These are phyloP conservation scores for Cassiopea andromeda DNA, from an alignment of 30 jellyfish, hydroid and myxozoan genomes.

Conservation along the genomic window DNA sequence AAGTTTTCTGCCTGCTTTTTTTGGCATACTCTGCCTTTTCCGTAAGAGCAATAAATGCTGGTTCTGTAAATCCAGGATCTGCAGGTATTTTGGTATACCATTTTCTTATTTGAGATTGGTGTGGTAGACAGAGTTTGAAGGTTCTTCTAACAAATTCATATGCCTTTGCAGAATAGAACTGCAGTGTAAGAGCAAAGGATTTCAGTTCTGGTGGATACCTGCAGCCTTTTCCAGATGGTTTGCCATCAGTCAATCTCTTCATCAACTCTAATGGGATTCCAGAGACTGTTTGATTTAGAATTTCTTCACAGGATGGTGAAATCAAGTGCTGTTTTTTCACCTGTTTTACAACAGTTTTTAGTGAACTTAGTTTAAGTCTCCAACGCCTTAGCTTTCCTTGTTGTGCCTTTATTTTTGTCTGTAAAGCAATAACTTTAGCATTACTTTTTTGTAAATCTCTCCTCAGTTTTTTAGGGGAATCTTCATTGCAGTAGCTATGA, in stretches of 20 bases:
- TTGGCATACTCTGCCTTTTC: conserved; percentile 30
- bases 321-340: not conserved
- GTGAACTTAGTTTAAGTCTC: not conserved
- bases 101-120: conserved; percentile 49
- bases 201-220: conserved; percentile 25
- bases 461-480: conserved; percentile 10
- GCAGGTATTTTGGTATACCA: conserved; percentile 57
- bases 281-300: not conserved
- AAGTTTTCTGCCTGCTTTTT: conserved; percentile 10
- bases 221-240: conserved; percentile 42
- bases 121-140: conserved; percentile 70
- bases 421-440: not conserved
- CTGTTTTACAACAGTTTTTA: not conserved
- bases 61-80: conserved; percentile 67
- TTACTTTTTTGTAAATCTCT: not conserved
- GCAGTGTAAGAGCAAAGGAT: conserved; percentile 66
- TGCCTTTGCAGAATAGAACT: conserved; percentile 71
- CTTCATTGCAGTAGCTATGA: not conserved
- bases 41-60: conserved; percentile 40
- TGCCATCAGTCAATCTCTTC: conserved; percentile 21
- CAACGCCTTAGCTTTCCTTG: conserved; percentile 11
- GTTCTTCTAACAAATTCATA: conserved; percentile 67
- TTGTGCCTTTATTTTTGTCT: not conserved
- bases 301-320: not conserved
- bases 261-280: conserved; percentile 21